Evolutionary conservation across 2,888 invertebrate species (phyloP), one percentile per base, ranked within the genome.

Genomic region (Stenodera caucasica): DNA sequence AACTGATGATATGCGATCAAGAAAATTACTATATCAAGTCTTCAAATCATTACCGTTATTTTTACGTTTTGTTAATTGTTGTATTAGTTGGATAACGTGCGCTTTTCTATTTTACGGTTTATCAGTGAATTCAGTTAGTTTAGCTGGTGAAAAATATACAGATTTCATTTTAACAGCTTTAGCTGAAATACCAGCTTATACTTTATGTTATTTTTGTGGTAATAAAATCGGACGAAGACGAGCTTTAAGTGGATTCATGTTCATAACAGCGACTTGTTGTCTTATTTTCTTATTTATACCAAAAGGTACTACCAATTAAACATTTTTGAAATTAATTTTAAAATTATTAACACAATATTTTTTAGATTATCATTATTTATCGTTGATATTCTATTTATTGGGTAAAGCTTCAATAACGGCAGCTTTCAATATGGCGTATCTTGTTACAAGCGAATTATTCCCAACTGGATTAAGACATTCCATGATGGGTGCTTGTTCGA

Each of bases 41-140:
- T 74, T 87, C 12, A 82, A 77, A 58, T 86, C 86, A 0, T 81
- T 77, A 52, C 81, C 82, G 18, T 73, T 89, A 11, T 75, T 86
- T 62, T 70, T 82, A 0, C 81, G 89, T 35, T 78, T 88, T 49
- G 67, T 83, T 2, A 86, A 87, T 54, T 90, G 90, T 67, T 88
- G 88, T n/a, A 85, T 90, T 68, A 90, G 90, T 82, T 92, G 91
- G 91, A 86, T 91, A 18, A 88, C 91, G 0, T 88, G 89, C 70
- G 89, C 90, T 0, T 87, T 92, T 65, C 87, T 92, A 18, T 93
- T 91, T 77, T 92, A 91, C 72, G 93, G 93, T 0, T 79, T 93
- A 40, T 90, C 90, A 0, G 83, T 93, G 55, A 91, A 90, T 78
- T 88, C 92, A 0, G 90, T 91, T 4, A 84, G 88, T 0, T 79